Conservation (phyloP, 2,888 invertebrate species). For the Octodonta nipae region DNA sequence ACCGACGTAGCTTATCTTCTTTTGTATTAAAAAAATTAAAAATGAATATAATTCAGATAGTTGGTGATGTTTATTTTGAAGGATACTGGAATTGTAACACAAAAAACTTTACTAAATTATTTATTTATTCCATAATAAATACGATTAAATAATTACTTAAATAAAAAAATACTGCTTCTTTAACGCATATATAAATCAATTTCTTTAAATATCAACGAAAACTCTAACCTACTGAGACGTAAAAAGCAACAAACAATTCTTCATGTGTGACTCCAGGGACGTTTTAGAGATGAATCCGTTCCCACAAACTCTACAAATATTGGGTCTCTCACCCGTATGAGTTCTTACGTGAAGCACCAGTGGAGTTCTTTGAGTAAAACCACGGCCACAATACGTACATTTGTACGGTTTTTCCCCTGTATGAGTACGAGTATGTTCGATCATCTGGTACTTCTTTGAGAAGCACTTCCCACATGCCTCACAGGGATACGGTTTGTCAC, state of each 20-base stretch:
- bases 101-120: too few relatives aligned
- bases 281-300: conserved; percentile 30
- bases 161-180: too few relatives aligned
- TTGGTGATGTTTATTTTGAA: too few relatives aligned
- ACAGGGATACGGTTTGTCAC: conserved; percentile 22
- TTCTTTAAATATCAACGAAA: too few relatives aligned
- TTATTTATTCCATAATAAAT: too few relatives aligned
- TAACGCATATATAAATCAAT: too few relatives aligned
- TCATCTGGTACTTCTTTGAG: conserved; percentile 16
- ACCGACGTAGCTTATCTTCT: too few relatives aligned
- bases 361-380: conserved; percentile 22
- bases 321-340: conserved; percentile 19
- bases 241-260: conserved; percentile 19
- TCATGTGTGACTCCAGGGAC: conserved; percentile 29
- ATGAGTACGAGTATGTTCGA: conserved; percentile 22
- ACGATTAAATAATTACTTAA: too few relatives aligned
- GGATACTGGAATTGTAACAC: too few relatives aligned
- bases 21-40: too few relatives aligned
- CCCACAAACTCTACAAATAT: conserved; percentile 13
- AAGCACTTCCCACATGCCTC: conserved; percentile 18
- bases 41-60: too few relatives aligned
- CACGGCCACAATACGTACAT: conserved; percentile 22
- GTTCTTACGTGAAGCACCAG: conserved; percentile 20
- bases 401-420: conserved; percentile 22
- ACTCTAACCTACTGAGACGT: too few relatives aligned